Percentiles rank a stretch among this genome's conserved stretches.
These are phyloP conservation scores for Nannobrachium achirus DNA, from an alignment of 2,113 vertebrate species.

Conservation along the genomic window DNA sequence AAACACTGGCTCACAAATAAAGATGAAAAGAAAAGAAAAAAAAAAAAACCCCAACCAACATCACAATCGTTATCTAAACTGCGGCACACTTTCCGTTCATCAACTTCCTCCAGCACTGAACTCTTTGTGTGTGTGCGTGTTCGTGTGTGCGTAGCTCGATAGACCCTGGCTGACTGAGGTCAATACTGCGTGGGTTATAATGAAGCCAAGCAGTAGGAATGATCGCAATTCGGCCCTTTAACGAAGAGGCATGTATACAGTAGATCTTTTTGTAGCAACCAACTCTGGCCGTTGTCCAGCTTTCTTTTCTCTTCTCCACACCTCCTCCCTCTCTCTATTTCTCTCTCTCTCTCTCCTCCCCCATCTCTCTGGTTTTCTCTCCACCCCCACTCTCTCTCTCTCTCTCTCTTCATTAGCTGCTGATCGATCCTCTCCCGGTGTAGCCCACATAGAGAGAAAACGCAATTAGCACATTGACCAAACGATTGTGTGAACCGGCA, in stretches of 20 bases:
- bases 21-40: not conserved
- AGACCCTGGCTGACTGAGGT: conserved; percentile 43
- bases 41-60: not conserved
- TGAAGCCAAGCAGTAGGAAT: conserved; percentile 51
- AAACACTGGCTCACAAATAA: too few relatives aligned
- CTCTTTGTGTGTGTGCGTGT: not conserved
- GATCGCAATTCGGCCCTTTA: conserved; percentile 43
- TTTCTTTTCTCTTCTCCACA: not conserved
- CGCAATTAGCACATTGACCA: conserved; percentile 75
- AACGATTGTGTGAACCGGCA: conserved; percentile 68
- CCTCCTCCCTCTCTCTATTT: not conserved
- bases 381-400: conserved; percentile 18
- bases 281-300: not conserved
- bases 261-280: conserved; percentile 5
- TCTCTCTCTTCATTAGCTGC: conserved; percentile 73
- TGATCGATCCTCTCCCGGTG: conserved; percentile 62
- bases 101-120: not conserved
- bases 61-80: conserved; percentile 2
- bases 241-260: conserved; percentile 47
- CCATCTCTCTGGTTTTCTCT: not conserved
- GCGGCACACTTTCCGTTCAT: conserved; percentile 2
- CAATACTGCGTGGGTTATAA: conserved; percentile 61
- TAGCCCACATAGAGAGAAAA: conserved; percentile 65
- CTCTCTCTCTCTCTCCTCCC: conserved; percentile 6
- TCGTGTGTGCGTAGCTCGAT: conserved; percentile 22